Evolutionary conservation across 2,888 invertebrate species (phyloP).

Genomic region (Standfussiana lucernea): DNA sequence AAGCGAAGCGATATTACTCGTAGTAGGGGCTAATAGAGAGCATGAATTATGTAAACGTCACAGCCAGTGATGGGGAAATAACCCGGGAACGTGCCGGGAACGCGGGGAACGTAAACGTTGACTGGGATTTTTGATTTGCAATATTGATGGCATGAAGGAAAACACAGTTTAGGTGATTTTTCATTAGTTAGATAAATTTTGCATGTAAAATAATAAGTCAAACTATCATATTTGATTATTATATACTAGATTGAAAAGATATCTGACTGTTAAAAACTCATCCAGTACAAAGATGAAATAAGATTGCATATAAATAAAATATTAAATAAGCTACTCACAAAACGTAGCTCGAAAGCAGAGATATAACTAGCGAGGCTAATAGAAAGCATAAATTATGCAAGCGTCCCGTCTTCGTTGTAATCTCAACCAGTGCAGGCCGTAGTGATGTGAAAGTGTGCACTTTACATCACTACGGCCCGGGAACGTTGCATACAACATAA

Average conservation of each 20-base stretch:
- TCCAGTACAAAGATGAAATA: not conserved
- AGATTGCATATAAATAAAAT: not conserved
- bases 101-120: not conserved
- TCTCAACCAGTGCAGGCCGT: slow-evolving; percentile 21
- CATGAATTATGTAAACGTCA: slow-evolving; percentile 63
- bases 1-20: slow-evolving; percentile 61
- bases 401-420: slow-evolving; percentile 19
- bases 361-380: slow-evolving; percentile 20
- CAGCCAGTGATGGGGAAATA: slow-evolving; percentile 44
- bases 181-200: not conserved
- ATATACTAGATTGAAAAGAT: not conserved
- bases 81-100: slow-evolving; percentile 12
- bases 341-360: not conserved
- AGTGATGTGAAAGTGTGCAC: slow-evolving; percentile 19
- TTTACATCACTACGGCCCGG: too few relatives aligned
- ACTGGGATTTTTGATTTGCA: slow-evolving; percentile 8
- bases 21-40: slow-evolving; percentile 60
- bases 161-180: not conserved
- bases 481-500: not conserved
- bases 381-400: slow-evolving; percentile 42
- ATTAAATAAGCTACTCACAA: not conserved
- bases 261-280: not conserved
- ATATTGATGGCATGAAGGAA: not conserved
- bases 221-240: not conserved
- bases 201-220: not conserved